Evolutionary conservation across 1,140 invertebrate genomes (phyloP), one percentile per base, ranked within the genome.

Genomic region (Armadillidium nasatum): DNA sequence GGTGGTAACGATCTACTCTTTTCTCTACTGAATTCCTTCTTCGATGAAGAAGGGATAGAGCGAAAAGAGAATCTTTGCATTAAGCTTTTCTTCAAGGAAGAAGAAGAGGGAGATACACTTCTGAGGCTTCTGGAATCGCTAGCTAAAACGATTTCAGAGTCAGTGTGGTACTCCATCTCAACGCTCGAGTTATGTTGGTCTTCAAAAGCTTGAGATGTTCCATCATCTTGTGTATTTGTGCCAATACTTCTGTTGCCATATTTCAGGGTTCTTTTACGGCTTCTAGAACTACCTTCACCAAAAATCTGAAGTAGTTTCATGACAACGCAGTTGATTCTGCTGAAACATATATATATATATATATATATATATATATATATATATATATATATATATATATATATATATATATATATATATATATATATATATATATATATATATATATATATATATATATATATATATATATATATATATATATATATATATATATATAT

Each of bases 401-500:
- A 33, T 33, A 33, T 33, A 33, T 33, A 33, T 33, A 33, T 33
- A 33, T 33, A 33, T 33, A 33, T 33, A 33, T 33, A 33, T 33
- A 33, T 33, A 33, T 33, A 33, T 33, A 33, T 33, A 33, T 33
- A 33, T 33, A 3, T 33, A 3, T 33, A 33, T 33, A 33, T 33
- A 33, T 33, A 33, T 33, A 33, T 33, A 33, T 33, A 33, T 33
- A 33, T 33, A 33, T 33, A 33, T 33, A 33, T 33, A 33, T 33
- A 33, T 33, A 33, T 33, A 33, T 33, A 33, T n/a, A 60, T 60
- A 60, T 60, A 60, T 60, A 60, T 60, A 60, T 19, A 4, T 19
- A 60, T 60, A 60, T 60, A 60, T 60, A 60, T 60, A 60, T 60
- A 60, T 19, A 60, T 60, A 60, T 60, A 60, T 60, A 60, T 60